A percentile compares a stretch with the other conserved stretches of the same genome.
phyloP scores from a whole-genome alignment of 2,888 invertebrate genomes.

The Crematogaster levior region DNA sequence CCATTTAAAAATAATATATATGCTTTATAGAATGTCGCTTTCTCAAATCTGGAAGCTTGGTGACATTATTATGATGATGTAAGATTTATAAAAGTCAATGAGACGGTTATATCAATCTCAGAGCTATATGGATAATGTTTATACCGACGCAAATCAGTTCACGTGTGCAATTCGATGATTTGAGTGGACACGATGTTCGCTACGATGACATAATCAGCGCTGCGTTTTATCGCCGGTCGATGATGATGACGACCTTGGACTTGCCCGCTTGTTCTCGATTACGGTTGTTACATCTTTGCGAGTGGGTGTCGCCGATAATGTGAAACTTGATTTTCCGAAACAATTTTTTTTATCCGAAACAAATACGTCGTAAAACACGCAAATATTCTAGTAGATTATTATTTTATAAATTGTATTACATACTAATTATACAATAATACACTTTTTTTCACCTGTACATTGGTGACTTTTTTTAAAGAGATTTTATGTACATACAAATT shows the following conservation, averaged over 20 bases:
- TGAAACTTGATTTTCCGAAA: constrained; percentile 9
- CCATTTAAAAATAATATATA: background rate
- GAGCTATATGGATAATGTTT: constrained; percentile 47
- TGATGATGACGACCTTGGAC: constrained; percentile 77
- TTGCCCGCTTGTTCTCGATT: constrained; percentile 77
- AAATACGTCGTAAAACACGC: constrained; percentile 16
- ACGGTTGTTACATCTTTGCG: constrained; percentile 64
- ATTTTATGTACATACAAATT: background rate
- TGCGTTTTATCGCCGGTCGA: constrained; percentile 76
- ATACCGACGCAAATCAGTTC: constrained; percentile 36
- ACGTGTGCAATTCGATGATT: constrained; percentile 77
- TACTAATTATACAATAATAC: background rate
- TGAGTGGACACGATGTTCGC: constrained; percentile 66
- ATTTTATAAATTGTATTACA: background rate
- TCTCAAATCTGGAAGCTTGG: background rate
- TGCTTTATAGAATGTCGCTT: background rate
- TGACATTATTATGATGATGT: background rate
- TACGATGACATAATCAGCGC: constrained; percentile 76
- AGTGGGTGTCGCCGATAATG: constrained; percentile 27
- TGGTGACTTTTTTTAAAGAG: background rate
- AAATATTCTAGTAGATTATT: background rate
- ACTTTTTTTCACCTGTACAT: background rate
- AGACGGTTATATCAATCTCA: background rate
- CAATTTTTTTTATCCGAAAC: constrained; percentile 24
- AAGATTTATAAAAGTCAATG: constrained; percentile 9